These are phyloP conservation scores for Ericerus pela DNA, from an alignment of 1,140 invertebrate species.

Conservation along the genomic window DNA sequence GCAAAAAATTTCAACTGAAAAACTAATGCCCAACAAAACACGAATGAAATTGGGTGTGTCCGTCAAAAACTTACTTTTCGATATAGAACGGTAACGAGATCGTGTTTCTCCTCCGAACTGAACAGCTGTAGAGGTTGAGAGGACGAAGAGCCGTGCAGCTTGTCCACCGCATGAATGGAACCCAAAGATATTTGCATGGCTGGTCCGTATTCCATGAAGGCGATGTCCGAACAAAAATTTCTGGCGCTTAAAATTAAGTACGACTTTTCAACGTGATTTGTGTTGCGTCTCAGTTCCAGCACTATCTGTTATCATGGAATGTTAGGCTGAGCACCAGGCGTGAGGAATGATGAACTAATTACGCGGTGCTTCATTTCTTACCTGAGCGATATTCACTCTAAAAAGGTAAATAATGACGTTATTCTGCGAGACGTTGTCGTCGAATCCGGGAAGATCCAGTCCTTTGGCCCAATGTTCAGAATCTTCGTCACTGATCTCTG, in stretches of 20 bases:
- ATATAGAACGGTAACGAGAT: constrained; percentile 57
- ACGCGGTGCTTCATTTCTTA: constrained; percentile 21
- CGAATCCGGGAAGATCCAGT: constrained; percentile 63
- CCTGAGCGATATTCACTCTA: constrained; percentile 55
- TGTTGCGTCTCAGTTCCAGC: constrained; percentile 41
- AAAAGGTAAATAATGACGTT: constrained; percentile 57
- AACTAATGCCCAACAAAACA: too few species aligned
- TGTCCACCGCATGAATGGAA: constrained; percentile 58
- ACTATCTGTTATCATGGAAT: constrained; percentile 28
- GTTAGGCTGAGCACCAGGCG: not conserved
- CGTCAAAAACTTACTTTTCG: constrained; percentile 42
- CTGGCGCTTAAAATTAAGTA: constrained; percentile 59
- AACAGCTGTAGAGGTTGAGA: constrained; percentile 62
- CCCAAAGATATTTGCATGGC: constrained; percentile 58
- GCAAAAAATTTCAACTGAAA: constrained; percentile 2
- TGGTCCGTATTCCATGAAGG: constrained; percentile 62
- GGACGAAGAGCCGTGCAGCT: constrained; percentile 53
- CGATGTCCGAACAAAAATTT: constrained; percentile 53
- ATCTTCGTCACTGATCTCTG: constrained; percentile 59
- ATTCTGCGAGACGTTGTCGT: constrained; percentile 64
- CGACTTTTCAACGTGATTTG: constrained; percentile 48
- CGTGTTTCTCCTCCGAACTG: constrained; percentile 40
- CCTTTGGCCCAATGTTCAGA: constrained; percentile 54
- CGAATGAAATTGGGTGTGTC: too few species aligned
- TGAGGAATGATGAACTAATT: not conserved